Evolutionary conservation across 1,140 invertebrate species (phyloP).

Genomic region (Subanguina moxae): DNA sequence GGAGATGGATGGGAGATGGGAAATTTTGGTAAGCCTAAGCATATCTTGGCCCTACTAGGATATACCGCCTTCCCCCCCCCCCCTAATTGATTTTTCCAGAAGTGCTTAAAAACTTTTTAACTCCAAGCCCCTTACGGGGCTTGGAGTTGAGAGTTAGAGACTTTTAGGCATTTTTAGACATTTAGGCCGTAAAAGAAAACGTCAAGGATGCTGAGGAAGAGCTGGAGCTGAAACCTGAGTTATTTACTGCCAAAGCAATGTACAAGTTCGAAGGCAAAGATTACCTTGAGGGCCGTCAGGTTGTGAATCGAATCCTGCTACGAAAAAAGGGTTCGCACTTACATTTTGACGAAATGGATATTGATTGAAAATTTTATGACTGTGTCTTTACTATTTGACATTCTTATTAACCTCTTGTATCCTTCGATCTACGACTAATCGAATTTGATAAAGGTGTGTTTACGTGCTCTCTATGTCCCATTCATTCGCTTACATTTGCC

Average conservation of each 20-base stretch:
- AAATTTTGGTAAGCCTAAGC: constrained; percentile 1
- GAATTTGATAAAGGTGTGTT: too few species aligned
- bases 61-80: too few species aligned
- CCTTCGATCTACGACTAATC: too few species aligned
- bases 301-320: background rate
- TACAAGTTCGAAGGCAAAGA: constrained; percentile 24
- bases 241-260: background rate
- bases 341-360: background rate
- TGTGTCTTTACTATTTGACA: too few species aligned
- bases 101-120: too few species aligned
- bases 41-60: too few species aligned
- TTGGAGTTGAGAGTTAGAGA: too few species aligned
- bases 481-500: too few species aligned
- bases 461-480: too few species aligned
- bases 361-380: background rate
- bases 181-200: constrained; percentile 25
- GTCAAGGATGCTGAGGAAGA: constrained; percentile 1
- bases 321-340: constrained; percentile 7
- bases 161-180: constrained; percentile 12
- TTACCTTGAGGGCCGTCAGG: constrained; percentile 6
- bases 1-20: constrained; percentile 11
- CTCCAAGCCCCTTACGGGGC: too few species aligned
- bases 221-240: background rate
- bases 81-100: too few species aligned
- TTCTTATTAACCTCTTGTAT: too few species aligned